phyloP scores from a whole-genome alignment of 2,113 vertebrate species.

The Myiozetetes cayanensis region DNA sequence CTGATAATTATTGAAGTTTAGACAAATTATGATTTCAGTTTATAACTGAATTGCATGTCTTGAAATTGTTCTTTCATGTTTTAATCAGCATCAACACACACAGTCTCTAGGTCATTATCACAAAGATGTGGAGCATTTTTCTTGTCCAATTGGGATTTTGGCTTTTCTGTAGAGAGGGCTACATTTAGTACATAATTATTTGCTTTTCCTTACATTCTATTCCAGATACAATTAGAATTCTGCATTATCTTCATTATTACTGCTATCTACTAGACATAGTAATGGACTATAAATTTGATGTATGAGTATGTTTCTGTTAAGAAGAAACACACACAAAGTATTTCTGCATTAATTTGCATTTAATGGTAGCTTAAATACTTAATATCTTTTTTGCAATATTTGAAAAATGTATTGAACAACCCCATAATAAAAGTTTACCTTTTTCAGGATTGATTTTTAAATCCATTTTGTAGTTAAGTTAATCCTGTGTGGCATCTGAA shows the following conservation, averaged over 20 bases:
- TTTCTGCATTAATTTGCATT: conserved; percentile 31
- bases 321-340: neutral
- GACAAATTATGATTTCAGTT: neutral
- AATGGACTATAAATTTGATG: neutral
- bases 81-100: neutral
- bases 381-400: neutral
- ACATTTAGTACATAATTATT: neutral
- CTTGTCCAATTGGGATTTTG: neutral
- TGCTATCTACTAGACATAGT: neutral
- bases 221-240: conserved; percentile 8
- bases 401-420: conserved; percentile 11
- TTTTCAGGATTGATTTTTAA: conserved; percentile 39
- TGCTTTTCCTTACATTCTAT: neutral
- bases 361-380: conserved; percentile 15
- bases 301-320: neutral
- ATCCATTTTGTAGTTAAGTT: conserved; percentile 54
- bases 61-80: neutral
- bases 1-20: neutral
- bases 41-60: neutral
- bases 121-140: neutral
- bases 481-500: conserved; percentile 51
- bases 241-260: neutral
- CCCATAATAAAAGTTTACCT: conserved; percentile 21
- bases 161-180: neutral
- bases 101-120: neutral